Conservation (phyloP, 2,797 vertebrate species). For the Rhincodon typus region DNA sequence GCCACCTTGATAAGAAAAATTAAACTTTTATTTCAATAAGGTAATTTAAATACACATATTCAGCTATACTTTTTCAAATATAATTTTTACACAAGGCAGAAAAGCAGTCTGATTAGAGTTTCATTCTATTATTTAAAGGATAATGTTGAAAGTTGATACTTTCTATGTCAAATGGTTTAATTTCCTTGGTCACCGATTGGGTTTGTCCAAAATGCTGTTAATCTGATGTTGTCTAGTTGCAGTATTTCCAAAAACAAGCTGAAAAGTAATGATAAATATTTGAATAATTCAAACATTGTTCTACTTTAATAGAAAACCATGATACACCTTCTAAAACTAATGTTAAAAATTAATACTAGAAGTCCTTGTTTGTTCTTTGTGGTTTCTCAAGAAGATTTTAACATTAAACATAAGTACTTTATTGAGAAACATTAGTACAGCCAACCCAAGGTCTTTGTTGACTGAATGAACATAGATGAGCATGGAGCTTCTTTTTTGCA, state of each 20-base stretch:
- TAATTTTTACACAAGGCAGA: background rate
- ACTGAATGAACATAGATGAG: background rate
- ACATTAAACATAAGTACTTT: background rate
- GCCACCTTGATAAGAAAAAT: slow-evolving; percentile 4
- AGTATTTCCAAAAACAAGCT: slow-evolving; percentile 47
- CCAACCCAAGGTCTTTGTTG: background rate
- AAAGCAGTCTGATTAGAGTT: background rate
- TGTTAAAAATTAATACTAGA: background rate
- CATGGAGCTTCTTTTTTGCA: background rate
- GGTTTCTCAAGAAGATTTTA: background rate
- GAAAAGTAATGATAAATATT: slow-evolving; percentile 36
- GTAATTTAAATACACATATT: slow-evolving; percentile 37
- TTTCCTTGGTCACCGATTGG: slow-evolving; percentile 29
- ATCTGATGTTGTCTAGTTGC: slow-evolving; percentile 39
- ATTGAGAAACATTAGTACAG: background rate
- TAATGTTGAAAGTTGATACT: slow-evolving; percentile 35
- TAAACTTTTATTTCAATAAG: slow-evolving; percentile 32
- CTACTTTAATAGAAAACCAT: background rate
- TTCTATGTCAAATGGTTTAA: slow-evolving; percentile 37
- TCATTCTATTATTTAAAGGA: slow-evolving; percentile 29
- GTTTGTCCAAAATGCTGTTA: background rate
- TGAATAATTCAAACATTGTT: background rate
- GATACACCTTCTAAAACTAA: background rate
- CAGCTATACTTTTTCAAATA: background rate
- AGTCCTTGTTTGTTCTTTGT: background rate